These are phyloP conservation scores for Procavia capensis DNA, from an alignment of 2,113 vertebrate genomes.

Conservation along the genomic window DNA sequence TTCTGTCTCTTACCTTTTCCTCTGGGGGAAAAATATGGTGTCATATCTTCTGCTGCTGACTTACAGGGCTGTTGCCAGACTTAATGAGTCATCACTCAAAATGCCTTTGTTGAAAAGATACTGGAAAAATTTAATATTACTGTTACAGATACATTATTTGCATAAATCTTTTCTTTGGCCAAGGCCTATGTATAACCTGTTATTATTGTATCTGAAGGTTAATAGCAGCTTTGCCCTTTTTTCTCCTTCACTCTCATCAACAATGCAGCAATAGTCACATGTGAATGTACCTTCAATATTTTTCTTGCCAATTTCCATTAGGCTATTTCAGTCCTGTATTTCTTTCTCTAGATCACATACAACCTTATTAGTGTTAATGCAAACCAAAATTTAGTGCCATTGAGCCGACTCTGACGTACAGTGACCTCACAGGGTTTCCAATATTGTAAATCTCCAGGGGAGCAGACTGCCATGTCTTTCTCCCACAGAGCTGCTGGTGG, in stretches of 20 bases:
- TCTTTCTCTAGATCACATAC: conserved; percentile 12
- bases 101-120: conserved; percentile 18
- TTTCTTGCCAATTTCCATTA: conserved; percentile 11
- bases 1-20: conserved; percentile 26
- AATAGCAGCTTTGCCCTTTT: neutral
- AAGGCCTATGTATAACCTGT: neutral
- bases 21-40: neutral
- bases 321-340: conserved; percentile 34
- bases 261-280: conserved; percentile 23
- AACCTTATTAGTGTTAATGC: neutral
- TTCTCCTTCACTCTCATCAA: neutral
- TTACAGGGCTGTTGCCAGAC: neutral
- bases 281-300: conserved; percentile 12
- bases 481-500: too few relatives aligned
- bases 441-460: too few relatives aligned
- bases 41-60: neutral
- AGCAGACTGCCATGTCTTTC: too few relatives aligned
- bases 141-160: neutral
- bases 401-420: too few relatives aligned
- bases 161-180: neutral
- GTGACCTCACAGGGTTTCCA: too few relatives aligned
- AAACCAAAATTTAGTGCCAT: too few relatives aligned
- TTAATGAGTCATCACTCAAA: conserved; percentile 21
- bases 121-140: conserved; percentile 8
- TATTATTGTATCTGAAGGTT: conserved; percentile 48